A percentile compares a stretch with the other conserved stretches of the same genome.
Conservation (phyloP, 2,797 vertebrate genomes). For the Rhynchonycteris naso region DNA sequence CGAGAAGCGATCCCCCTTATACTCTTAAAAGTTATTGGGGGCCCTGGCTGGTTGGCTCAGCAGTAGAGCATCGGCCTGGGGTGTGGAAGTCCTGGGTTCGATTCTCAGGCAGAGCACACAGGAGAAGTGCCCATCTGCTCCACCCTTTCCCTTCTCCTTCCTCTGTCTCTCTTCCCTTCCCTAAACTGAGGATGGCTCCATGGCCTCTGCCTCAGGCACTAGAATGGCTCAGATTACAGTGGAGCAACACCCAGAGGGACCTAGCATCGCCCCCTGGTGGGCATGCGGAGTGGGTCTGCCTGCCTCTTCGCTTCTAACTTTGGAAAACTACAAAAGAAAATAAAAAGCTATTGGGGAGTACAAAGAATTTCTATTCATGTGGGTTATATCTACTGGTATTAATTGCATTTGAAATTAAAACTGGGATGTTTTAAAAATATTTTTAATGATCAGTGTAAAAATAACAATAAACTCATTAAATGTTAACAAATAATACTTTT, state of each 20-base stretch:
- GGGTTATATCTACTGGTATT: not conserved
- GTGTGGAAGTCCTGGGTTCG: not conserved
- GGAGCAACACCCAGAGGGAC: too few species aligned
- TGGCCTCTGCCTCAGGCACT: too few species aligned
- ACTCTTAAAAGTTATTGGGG: constrained; percentile 16
- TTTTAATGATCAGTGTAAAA: not conserved
- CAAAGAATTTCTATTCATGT: constrained; percentile 8
- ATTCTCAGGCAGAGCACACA: not conserved
- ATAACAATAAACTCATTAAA: not conserved
- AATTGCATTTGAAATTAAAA: constrained; percentile 44
- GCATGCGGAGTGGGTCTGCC: too few species aligned
- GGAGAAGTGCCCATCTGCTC: not conserved
- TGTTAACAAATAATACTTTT: not conserved
- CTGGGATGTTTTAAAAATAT: not conserved
- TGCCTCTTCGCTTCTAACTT: too few species aligned
- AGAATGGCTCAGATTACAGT: too few species aligned
- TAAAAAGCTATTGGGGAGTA: constrained; percentile 9
- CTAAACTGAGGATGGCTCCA: too few species aligned
- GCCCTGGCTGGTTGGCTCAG: not conserved
- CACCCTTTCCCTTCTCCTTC: not conserved
- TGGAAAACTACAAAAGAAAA: too few species aligned
- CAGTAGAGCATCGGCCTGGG: too few species aligned
- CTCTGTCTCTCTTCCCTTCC: not conserved
- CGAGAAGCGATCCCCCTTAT: too few species aligned
- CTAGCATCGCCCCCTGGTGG: too few species aligned